Percentiles rank a stretch among this genome's conserved stretches.
Conservation (phyloP, 2,797 vertebrate genomes). For the Semaprochilodus insignis region DNA sequence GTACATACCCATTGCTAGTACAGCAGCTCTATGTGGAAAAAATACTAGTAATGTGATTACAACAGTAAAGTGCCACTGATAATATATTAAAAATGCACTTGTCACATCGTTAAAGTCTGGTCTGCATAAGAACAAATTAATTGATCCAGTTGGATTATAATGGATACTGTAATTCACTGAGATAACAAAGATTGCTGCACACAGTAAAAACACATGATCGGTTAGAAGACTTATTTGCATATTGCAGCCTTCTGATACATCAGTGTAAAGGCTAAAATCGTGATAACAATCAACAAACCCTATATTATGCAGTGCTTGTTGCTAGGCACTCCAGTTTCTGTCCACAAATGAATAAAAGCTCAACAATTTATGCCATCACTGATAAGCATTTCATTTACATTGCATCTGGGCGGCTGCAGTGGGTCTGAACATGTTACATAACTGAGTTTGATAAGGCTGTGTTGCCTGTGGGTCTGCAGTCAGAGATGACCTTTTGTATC, state of each 20-base stretch:
- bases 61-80: too few relatives aligned
- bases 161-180: too few relatives aligned
- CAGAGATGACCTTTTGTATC: conserved; percentile 5
- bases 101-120: too few relatives aligned
- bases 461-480: not conserved
- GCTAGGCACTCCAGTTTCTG: not conserved
- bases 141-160: not conserved
- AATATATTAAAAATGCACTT: too few relatives aligned
- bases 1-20: too few relatives aligned
- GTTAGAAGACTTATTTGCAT: not conserved
- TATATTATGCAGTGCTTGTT: not conserved
- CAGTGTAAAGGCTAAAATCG: not conserved
- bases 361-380: not conserved
- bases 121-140: too few relatives aligned
- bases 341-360: not conserved
- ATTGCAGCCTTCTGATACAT: not conserved
- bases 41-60: too few relatives aligned
- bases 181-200: not conserved
- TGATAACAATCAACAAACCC: not conserved
- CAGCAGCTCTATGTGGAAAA: too few relatives aligned
- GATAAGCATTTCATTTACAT: not conserved
- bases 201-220: not conserved
- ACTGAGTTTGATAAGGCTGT: conserved; percentile 1
- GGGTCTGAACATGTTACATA: not conserved
- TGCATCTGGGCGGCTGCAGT: not conserved